Base-by-base conservation (phyloP, 2,888 invertebrate species). In the Cephus pulcher region DNA sequence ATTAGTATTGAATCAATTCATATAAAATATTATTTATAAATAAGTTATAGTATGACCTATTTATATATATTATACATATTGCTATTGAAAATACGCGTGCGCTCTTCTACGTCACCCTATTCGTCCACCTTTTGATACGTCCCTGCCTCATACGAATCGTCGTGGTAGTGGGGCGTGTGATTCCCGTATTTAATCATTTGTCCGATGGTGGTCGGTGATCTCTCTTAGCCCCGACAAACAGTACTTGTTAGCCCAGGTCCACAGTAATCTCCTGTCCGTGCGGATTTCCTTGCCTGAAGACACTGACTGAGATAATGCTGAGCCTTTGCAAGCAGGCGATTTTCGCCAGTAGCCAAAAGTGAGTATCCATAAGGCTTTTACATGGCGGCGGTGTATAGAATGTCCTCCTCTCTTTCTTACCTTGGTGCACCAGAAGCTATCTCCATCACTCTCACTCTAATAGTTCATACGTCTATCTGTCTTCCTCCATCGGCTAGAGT, bases 341-440 rank as follows among this genome's bases (percentile, higher is more conserved):
- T 79, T 82, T 90, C 82, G 84, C 84, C 80, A 90, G 88, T 84
- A 86, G 87, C 80, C 90, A 90, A 88, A 91, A 90, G 91, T 91
- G 85, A 90, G 90, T 91, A 87, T 15, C 15, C 32, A 12, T 12
- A 71, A 33, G 32, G 71, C 11, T 23, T 71, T 32, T 23, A 35
- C 23, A 56, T 56, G 56, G 56, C 56, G 56, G 9, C 56, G 56
- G 56, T 23, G 23, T 23, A 56, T 9, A 23, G 40, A 9, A 56
- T 40, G 23, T 56, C 56, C 23, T 23, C 40, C 6, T 56, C 40
- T 23, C 56, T 56, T 56, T 56, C 56, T 56, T 56, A 56, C 56
- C 56, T 56, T 23, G 23, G 40, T 40, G 40, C 15, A 40, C 40
- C 40, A 40, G 15, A 56, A 23, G 23, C 56, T 15, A 56, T 23